phyloP scores from a whole-genome alignment of 1,140 invertebrate genomes.

The Lordiphosa stackelbergi region DNA sequence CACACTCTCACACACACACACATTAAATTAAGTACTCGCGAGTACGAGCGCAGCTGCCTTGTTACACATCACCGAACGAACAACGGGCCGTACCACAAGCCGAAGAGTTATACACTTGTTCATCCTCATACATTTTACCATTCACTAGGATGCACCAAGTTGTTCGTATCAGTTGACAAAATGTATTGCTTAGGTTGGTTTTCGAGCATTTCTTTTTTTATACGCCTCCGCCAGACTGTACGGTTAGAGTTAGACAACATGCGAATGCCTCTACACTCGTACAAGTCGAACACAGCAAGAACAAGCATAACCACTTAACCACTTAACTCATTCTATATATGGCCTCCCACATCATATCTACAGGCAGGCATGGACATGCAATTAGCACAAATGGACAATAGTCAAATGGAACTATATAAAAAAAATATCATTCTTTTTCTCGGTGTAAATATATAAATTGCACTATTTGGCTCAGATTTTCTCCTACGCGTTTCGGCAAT shows the following conservation, averaged over 20 bases:
- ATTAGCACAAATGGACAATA: no score
- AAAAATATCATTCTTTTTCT: no score
- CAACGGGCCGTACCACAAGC: constrained; percentile 43
- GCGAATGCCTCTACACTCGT: constrained; percentile 16
- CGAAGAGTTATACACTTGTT: not conserved
- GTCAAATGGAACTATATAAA: no score
- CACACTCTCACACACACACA: not conserved
- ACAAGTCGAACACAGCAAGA: constrained; percentile 26
- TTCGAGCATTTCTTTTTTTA: constrained; percentile 67
- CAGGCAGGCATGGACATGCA: no score
- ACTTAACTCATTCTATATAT: not conserved
- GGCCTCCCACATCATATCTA: no score
- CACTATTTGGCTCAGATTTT: no score
- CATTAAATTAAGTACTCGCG: not conserved
- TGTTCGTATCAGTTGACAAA: not conserved
- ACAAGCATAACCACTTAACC: constrained; percentile 13
- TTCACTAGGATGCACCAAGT: constrained; percentile 1
- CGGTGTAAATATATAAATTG: no score
- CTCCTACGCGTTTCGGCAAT: no score
- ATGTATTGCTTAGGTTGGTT: constrained; percentile 19
- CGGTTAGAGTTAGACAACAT: constrained; percentile 27
- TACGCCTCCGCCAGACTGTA: constrained; percentile 49
- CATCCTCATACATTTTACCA: not conserved
- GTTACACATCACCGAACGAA: constrained; percentile 70
- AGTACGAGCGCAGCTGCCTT: constrained; percentile 55